These are phyloP conservation scores for Petrocephalus zakoni DNA, from an alignment of 2,113 vertebrate species.

Conservation along the genomic window DNA sequence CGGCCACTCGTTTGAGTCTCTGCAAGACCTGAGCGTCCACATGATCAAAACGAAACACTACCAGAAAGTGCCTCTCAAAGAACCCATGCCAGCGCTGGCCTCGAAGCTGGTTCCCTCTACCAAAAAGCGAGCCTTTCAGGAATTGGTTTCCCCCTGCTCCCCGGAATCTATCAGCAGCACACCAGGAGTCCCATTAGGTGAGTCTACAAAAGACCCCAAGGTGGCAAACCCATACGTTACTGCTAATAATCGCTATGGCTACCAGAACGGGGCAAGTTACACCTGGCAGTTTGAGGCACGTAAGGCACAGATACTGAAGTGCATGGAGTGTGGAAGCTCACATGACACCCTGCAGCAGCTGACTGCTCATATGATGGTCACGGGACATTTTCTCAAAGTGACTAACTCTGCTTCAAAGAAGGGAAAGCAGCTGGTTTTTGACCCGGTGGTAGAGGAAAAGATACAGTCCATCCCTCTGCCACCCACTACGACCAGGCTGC, in stretches of 20 bases:
- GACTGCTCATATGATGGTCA: slow-evolving; percentile 99
- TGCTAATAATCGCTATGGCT: slow-evolving; percentile 96
- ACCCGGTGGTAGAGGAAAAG: slow-evolving; percentile 89
- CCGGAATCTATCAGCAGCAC: slow-evolving; percentile 76
- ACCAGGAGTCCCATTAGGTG: slow-evolving; percentile 65
- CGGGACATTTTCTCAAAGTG: slow-evolving; percentile 95
- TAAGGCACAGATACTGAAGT: slow-evolving; percentile 97
- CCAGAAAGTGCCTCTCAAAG: slow-evolving; percentile 99
- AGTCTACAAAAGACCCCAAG: slow-evolving; percentile 87
- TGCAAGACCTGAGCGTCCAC: slow-evolving; percentile 97
- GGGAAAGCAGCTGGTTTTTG: slow-evolving; percentile 90
- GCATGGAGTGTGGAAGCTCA: slow-evolving; percentile 98
- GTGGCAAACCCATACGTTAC: slow-evolving; percentile 90
- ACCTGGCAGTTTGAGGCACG: slow-evolving; percentile 99
- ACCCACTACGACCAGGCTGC: slow-evolving; percentile 84
- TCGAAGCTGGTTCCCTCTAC: slow-evolving; percentile 88
- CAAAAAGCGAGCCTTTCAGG: slow-evolving; percentile 91
- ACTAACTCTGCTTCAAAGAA: slow-evolving; percentile 98
- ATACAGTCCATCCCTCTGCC: slow-evolving; percentile 95
- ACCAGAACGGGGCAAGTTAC: slow-evolving; percentile 98
- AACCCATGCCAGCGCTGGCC: slow-evolving; percentile 91
- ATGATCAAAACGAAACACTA: slow-evolving; percentile 99
- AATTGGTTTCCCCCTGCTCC: slow-evolving; percentile 82
- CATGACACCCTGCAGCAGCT: slow-evolving; percentile 97
- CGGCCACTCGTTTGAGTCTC: slow-evolving; percentile 93